Conservation (phyloP, 1,140 invertebrate genomes). For the Procambarus clarkii region DNA sequence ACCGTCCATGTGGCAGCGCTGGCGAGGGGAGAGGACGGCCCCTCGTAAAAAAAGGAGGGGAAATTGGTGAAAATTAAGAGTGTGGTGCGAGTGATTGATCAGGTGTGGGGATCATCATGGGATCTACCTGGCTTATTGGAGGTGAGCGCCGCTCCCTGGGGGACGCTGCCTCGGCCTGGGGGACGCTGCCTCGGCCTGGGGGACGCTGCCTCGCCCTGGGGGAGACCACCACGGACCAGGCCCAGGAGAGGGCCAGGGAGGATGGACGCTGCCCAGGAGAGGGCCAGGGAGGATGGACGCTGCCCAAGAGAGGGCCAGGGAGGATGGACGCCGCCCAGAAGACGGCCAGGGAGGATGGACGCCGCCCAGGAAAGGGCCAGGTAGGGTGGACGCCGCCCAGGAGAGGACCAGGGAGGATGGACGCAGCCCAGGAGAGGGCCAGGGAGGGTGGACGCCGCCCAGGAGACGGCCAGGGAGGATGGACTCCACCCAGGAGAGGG, state of each 20-base stretch:
- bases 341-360: background rate
- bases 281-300: too few species aligned
- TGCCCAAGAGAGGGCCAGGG: background rate
- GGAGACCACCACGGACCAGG: too few species aligned
- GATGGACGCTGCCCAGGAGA: background rate
- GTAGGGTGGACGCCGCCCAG: too few species aligned
- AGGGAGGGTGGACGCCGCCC: background rate
- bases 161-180: background rate
- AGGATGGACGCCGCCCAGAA: background rate
- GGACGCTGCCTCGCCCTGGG: background rate
- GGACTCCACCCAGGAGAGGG: too few species aligned
- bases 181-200: background rate
- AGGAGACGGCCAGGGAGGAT: too few species aligned
- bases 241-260: background rate
- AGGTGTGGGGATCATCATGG: conserved; percentile 46
- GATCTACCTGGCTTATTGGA: conserved; percentile 56
- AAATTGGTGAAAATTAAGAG: conserved; percentile 38
- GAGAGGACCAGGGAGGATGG: too few species aligned
- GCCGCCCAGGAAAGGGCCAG: too few species aligned
- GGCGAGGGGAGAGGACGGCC: conserved; percentile 13
- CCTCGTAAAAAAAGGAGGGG: conserved; percentile 22
- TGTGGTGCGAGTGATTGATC: conserved; percentile 42
- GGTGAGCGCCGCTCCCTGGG: conserved; percentile 4
- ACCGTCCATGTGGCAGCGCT: background rate
- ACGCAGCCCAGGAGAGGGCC: too few species aligned